Percentiles rank a stretch among this genome's conserved stretches.
Conservation (phyloP, 2,113 vertebrate genomes). For the Apteryx owenii region DNA sequence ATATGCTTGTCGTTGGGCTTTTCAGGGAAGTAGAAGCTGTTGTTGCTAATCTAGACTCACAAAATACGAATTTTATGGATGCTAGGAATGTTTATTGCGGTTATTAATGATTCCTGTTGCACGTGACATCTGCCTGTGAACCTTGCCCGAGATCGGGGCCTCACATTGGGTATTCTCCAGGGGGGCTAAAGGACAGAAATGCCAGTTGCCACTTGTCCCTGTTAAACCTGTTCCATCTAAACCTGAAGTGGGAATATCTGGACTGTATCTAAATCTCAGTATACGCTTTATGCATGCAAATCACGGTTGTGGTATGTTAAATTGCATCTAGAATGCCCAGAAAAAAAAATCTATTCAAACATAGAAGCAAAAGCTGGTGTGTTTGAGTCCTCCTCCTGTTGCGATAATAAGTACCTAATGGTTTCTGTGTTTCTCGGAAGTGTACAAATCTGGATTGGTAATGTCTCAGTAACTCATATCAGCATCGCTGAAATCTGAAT, state of each 20-base stretch:
- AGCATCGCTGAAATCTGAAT: not conserved
- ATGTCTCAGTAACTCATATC: not conserved
- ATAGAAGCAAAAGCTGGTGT: not conserved
- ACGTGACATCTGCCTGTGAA: not conserved
- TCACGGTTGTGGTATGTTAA: not conserved
- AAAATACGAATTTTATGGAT: constrained; percentile 12
- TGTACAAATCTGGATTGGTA: not conserved
- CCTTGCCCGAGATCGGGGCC: not conserved
- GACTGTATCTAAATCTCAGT: not conserved
- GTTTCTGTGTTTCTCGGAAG: not conserved
- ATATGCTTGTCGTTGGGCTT: not conserved
- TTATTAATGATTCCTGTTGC: constrained; percentile 9
- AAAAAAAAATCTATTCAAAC: not conserved
- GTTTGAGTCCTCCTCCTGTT: not conserved
- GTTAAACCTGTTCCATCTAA: not conserved
- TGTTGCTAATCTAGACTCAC: not conserved
- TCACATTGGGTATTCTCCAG: constrained; percentile 15
- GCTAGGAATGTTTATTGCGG: not conserved
- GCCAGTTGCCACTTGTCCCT: constrained; percentile 58
- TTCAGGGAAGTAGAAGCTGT: not conserved
- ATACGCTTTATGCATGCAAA: not conserved
- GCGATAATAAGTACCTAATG: not conserved
- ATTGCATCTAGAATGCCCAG: not conserved
- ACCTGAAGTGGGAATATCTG: constrained; percentile 20
- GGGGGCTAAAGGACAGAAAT: constrained; percentile 31